Conservation (phyloP, 2,888 invertebrate species). For the Meta bourneti region DNA sequence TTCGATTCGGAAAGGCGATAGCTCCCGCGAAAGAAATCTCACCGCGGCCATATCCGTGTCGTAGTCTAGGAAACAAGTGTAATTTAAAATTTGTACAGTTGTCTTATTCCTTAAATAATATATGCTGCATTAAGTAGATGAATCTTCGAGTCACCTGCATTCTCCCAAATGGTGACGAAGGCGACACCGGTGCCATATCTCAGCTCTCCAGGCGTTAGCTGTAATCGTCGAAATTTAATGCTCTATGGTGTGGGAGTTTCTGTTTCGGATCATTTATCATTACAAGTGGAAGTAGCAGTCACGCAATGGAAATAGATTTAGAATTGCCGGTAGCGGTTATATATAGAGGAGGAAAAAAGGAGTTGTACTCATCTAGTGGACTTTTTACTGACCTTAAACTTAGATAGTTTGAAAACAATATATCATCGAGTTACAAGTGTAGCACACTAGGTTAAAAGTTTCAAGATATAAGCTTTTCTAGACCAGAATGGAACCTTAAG, state of each 20-base stretch:
- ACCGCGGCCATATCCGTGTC: not conserved
- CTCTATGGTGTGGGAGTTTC: slow-evolving; percentile 7
- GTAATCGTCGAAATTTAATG: slow-evolving; percentile 27
- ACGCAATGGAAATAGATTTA: slow-evolving; percentile 9
- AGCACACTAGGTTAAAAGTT: too few relatives aligned
- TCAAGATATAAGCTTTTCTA: too few relatives aligned
- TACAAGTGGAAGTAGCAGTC: slow-evolving; percentile 5
- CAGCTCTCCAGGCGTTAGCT: slow-evolving; percentile 16
- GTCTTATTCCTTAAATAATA: slow-evolving; percentile 22
- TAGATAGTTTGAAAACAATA: too few relatives aligned
- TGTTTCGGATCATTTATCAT: slow-evolving; percentile 19
- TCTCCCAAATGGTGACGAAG: not conserved
- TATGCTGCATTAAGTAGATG: slow-evolving; percentile 8
- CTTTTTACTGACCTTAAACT: too few relatives aligned
- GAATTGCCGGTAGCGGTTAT: not conserved
- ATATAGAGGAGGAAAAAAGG: not conserved
- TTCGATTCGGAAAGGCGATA: not conserved
- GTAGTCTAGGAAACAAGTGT: slow-evolving; percentile 24
- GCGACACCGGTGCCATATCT: not conserved
- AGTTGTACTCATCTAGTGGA: too few relatives aligned
- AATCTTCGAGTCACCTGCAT: slow-evolving; percentile 2
- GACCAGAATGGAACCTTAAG: too few relatives aligned
- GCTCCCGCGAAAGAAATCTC: not conserved
- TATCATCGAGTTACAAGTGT: too few relatives aligned
- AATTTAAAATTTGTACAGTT: slow-evolving; percentile 34